Evolutionary conservation across 2,797 vertebrate genomes (phyloP), one percentile per base, ranked within the genome.

Genomic region (Gymnoscopelus braueri): DNA sequence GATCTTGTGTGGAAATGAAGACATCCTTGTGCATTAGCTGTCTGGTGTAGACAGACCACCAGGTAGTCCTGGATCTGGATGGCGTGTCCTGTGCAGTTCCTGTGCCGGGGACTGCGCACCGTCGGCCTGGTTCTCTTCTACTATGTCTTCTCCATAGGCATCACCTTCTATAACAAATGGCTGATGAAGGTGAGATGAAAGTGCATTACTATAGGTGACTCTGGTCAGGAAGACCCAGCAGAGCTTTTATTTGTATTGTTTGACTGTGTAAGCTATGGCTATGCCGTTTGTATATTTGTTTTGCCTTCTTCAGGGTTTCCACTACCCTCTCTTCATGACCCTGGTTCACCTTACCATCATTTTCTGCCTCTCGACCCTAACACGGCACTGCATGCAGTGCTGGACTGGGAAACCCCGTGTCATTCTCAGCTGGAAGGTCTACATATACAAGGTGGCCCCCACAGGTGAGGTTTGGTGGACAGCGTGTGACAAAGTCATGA

Each of bases 101-200:
- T 95, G 24, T 95, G 93, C 84, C 89, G 93, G 86, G 89, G 84
- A 0, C 44, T 93, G 50, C 80, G 95, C 82, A 94, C 91, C 0
- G 79, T 94, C 35, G 93, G 93, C 59, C 91, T 97, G 61, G 95
- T 97, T 51, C 92, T 97, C 3, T 92, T 96, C 19, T 97, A 96
- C 76, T 97, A 96, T 79, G 85, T 89, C 76, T 98, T 98, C 92
- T 98, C 97, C 26, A 97, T 98, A 15, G 96, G 97, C 67, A 97
- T 98, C 92, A 97, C 97, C 26, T 97, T 97, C 93, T 98, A 98
- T 86, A 98, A 96, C 94, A 98, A 98, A 85, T 97, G 97, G 97
- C 93, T 98, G 6, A 96, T 96, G 79, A 95, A 95, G 94, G 96
- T 96, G 84, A 72, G 67, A 44, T 44, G 39, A 44, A 10, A 44